phyloP scores from a whole-genome alignment of 2,797 vertebrate genomes.

The Gymnothorax javanicus region DNA sequence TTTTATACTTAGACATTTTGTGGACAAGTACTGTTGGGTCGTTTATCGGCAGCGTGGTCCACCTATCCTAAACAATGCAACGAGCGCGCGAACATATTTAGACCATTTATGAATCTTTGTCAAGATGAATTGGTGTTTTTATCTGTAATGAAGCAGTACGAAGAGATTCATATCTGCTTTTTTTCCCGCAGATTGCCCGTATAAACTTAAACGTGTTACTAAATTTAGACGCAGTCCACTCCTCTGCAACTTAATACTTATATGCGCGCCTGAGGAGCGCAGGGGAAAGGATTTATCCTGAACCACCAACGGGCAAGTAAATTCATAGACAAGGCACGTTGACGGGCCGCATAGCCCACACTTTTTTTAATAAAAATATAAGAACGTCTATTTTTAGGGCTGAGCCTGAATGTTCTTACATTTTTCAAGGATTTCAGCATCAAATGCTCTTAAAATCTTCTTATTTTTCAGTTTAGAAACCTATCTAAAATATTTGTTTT shows the following conservation, averaged over 20 bases:
- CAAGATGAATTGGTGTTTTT: neutral
- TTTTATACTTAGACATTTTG: constrained; percentile 13
- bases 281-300: neutral
- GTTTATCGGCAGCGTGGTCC: neutral
- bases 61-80: neutral
- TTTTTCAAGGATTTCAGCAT: no score
- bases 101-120: neutral
- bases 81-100: neutral
- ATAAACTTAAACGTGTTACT: neutral
- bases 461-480: no score
- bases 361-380: no score
- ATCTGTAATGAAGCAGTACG: neutral
- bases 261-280: neutral
- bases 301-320: neutral
- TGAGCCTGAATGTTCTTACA: no score
- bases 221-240: constrained; percentile 28
- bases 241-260: constrained; percentile 18
- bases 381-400: no score
- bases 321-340: neutral
- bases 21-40: neutral
- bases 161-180: neutral
- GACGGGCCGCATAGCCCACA: no score
- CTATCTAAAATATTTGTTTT: no score
- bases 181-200: neutral
- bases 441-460: no score